Evolutionary conservation across 2,888 invertebrate species (phyloP), one percentile per base, ranked within the genome.

Genomic region (Tetropium fuscum): DNA sequence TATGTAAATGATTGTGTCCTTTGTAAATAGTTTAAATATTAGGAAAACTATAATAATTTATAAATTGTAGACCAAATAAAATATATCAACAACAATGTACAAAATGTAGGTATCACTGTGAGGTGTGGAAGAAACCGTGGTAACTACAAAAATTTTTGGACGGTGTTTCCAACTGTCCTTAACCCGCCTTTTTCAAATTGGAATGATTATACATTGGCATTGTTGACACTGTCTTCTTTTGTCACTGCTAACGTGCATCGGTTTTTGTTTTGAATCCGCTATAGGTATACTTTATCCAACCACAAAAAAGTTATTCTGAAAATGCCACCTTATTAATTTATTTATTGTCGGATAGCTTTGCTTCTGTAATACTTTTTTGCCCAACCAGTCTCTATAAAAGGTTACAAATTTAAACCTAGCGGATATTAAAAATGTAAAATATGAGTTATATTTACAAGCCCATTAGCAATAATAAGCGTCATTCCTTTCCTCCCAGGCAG

Each of bases 391-490:
- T 41, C 70, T 69, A 68, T 68, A 70, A 71, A 72, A 58, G 69
- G 69, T 53, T 54, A 67, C 66, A 67, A 67, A 68, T 70, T 66
- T 64, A 67, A 61, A 53, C 58, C 41, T 8, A 34, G 38, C 48
- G 59, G 48, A 53, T 66, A 68, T 68, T 71, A 69, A 72, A 70
- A 72, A 70, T 71, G 71, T 71, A 66, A 74, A 70, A 71, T 72
- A 73, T 73, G 73, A 71, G 60, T 67, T 62, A 73, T 70, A 72
- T 73, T 65, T 63, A 62, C 71, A 59, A 64, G 67, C 66, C 71
- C 68, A 74, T 74, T 74, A 74, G 70, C 70, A 66, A 59, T 73
- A 66, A 68, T 66, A 72, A 71, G 71, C 60, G 60, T 68, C 69
- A 69, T 71, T 70, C 71, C 73, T 67, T 69, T 69, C 69, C 62